Evolutionary conservation across 1,140 invertebrate species (phyloP), one percentile per base, ranked within the genome.

Genomic region (Colletes gigas): DNA sequence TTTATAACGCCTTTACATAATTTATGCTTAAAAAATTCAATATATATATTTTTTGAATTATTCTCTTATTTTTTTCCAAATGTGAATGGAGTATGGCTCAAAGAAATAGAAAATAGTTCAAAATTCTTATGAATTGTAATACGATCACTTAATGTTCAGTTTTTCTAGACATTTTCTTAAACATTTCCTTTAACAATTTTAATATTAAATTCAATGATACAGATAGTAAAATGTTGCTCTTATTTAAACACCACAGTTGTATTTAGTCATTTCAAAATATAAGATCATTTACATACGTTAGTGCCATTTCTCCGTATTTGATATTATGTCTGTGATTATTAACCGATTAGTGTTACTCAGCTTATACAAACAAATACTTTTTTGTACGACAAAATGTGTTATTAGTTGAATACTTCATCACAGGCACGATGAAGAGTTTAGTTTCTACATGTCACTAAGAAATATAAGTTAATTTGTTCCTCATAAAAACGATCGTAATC

Each of bases 321-420:
- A 91, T 91, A 88, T 90, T 83, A 77, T 88, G 87, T 86, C 89
- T 91, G 90, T 91, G 89, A 90, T 90, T 81, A 86, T 87, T 87
- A 85, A 76, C 72, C 84, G 81, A 88, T 77, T 87, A 72, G 63
- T 82, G 86, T 84, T 83, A 86, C 87, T 88, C 44, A 21, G 21
- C 14, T 55, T 4, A 55, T 10, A 17, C 78, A 70, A 30, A 30
- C 30, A 30, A 30, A 30, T 30, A 30, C 2, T 30, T 30, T 88
- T 90, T 85, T 86, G 70, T 88, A 87, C 63, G 88, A 84, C 82
- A 86, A 90, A 83, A 77, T 76, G 84, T 88, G 86, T 83, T 78
- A 44, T 50, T 88, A 87, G 75, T 83, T 78, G 82, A 83, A 79
- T 88, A 83, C 15, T 87, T 85, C 75, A 19, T 65, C 3, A 19